Percentiles rank a stretch among this genome's conserved stretches.
phyloP scores from a whole-genome alignment of 2,888 invertebrate species.

The Melanophora roralis region DNA sequence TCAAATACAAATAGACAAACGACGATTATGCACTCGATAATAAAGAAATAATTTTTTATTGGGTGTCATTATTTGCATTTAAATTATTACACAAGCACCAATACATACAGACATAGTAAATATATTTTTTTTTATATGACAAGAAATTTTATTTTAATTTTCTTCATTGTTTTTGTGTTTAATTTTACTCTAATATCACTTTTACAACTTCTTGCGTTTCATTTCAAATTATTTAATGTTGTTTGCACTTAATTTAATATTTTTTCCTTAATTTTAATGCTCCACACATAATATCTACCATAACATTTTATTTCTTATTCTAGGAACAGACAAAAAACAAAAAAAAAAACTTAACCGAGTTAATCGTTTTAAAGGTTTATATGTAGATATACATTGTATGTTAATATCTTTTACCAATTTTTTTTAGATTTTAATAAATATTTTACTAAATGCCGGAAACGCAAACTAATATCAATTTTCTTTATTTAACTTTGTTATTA shows the following conservation, averaged over 20 bases:
- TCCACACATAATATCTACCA: constrained; percentile 12
- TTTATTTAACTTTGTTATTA: background rate
- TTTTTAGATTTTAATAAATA: background rate
- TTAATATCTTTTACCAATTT: too few relatives aligned
- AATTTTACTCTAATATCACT: background rate
- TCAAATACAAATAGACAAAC: background rate
- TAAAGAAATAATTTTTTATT: too few relatives aligned
- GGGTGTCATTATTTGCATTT: background rate
- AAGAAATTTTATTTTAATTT: constrained; percentile 5
- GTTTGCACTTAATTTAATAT: background rate
- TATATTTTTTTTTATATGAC: background rate
- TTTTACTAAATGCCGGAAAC: background rate
- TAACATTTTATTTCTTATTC: constrained; percentile 1
- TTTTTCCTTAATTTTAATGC: background rate
- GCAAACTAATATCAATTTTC: background rate
- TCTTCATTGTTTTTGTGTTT: background rate
- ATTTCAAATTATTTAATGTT: background rate
- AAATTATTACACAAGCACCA: too few relatives aligned
- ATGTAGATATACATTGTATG: background rate
- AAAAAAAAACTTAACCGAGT: background rate
- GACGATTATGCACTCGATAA: too few relatives aligned
- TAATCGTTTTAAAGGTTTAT: background rate
- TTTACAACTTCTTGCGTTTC: background rate
- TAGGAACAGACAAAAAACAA: background rate
- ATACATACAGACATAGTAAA: background rate